Evolutionary conservation across 2,113 vertebrate species (phyloP).

Genomic region (Delphinapterus leucas): DNA sequence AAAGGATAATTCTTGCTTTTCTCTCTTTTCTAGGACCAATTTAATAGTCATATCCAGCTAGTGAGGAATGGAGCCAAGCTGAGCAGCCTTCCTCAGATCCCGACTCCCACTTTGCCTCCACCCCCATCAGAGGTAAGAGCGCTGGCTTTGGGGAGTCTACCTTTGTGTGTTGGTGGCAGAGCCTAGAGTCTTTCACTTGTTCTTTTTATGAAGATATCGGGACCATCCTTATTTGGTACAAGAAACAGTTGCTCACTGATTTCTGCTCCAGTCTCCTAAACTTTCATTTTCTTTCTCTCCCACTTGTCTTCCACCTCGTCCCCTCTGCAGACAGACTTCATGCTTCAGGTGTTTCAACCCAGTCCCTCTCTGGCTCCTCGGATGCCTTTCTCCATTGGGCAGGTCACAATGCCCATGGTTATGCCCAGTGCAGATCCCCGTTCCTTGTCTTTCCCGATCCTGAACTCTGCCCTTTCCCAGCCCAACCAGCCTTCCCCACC

Average conservation of each 20-base stretch:
- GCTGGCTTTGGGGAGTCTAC: not conserved
- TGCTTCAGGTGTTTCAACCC: slow-evolving; percentile 82
- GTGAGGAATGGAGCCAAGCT: slow-evolving; percentile 88
- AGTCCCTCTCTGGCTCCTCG: slow-evolving; percentile 79
- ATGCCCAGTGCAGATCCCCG: slow-evolving; percentile 86
- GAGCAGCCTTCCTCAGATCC: slow-evolving; percentile 89
- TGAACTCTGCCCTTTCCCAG: slow-evolving; percentile 80
- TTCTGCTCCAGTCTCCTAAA: slow-evolving; percentile 43
- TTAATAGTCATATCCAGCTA: slow-evolving; percentile 89
- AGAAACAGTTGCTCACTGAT: slow-evolving; percentile 4
- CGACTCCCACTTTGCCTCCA: slow-evolving; percentile 85
- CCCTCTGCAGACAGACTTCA: slow-evolving; percentile 85
- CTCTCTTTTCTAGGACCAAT: slow-evolving; percentile 81
- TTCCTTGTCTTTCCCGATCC: slow-evolving; percentile 83
- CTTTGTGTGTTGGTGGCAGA: not conserved
- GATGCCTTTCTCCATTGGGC: slow-evolving; percentile 84
- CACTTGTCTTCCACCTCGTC: not conserved
- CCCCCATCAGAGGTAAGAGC: slow-evolving; percentile 87
- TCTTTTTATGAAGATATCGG: not conserved
- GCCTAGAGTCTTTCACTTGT: not conserved
- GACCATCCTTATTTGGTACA: not conserved
- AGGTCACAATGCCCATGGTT: slow-evolving; percentile 84
- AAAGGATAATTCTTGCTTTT: not conserved
- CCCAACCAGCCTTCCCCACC: slow-evolving; percentile 79
- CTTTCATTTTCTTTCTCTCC: slow-evolving; percentile 23